phyloP scores from a whole-genome alignment of 2,888 invertebrate genomes.

The Cryptops parisi region DNA sequence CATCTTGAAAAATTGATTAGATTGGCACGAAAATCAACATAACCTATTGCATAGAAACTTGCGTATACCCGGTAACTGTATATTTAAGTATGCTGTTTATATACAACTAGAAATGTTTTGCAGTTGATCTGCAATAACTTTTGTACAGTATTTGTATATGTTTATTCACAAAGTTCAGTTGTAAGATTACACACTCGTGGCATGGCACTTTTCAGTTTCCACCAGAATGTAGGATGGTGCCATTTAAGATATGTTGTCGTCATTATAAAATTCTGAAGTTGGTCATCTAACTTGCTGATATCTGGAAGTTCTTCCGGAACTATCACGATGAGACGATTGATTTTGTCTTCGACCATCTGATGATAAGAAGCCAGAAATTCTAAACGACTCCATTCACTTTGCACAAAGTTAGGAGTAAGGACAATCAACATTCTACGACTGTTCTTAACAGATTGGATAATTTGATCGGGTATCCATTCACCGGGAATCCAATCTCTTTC shows the following conservation, averaged over 20 bases:
- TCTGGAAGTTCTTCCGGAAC: conserved; percentile 52
- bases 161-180: too few species aligned
- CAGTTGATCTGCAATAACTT: too few species aligned
- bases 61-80: too few species aligned
- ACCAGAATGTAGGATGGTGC: conserved; percentile 72
- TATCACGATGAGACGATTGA: conserved; percentile 55
- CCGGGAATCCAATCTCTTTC: conserved; percentile 58
- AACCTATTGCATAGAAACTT: too few species aligned
- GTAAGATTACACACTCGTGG: conserved; percentile 40
- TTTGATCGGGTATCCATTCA: conserved; percentile 53
- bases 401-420: conserved; percentile 49
- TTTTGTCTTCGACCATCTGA: conserved; percentile 49
- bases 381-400: conserved; percentile 58
- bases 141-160: too few species aligned
- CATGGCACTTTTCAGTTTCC: conserved; percentile 55
- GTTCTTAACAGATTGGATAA: conserved; percentile 51
- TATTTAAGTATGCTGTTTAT: too few species aligned
- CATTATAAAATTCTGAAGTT: conserved; percentile 52
- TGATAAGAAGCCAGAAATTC: conserved; percentile 59
- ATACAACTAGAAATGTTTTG: too few species aligned
- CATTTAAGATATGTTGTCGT: conserved; percentile 67
- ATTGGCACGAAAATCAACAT: too few species aligned
- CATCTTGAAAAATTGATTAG: too few species aligned
- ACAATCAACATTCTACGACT: conserved; percentile 55
- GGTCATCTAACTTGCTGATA: conserved; percentile 45